Evolutionary conservation across 2,113 vertebrate species (phyloP), one percentile per base, ranked within the genome.

Genomic region (Chrysemys picta): DNA sequence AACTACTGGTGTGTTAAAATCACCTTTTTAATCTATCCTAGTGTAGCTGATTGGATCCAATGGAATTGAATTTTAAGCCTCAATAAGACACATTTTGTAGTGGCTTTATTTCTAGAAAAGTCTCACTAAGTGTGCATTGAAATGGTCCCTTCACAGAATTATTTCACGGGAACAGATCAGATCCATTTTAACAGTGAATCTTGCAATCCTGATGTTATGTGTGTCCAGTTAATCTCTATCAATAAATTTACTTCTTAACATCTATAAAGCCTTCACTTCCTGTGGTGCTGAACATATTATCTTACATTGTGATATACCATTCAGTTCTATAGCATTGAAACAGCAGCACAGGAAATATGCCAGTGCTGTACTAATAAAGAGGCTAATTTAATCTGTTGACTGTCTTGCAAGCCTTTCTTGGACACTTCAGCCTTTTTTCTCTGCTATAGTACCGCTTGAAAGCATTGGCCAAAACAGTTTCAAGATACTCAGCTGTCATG

Each of bases 1-100:
- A 56, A 85, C 38, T 0, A 0, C n/a, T 69, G 53, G 3, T 42
- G 2, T 47, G 86, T 79, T 19, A 82, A 89, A 19, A n/a, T 49
- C 89, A 10, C 31, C 19, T 90, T 84, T 82, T 53, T n/a, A 78
- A 42, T 53, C 47, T 72, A 38, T 88, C 76, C 0, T 0, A 22
- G 11, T 7, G 4, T n/a, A 25, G 49, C 7, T 76, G n/a, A 5
- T 16, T 95, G 62, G 76, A 91, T 88, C 10, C 2, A 6, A 57
- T 69, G n/a, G 65, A 25, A 17, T 57, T 25, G 10, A n/a, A 72
- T 54, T 78, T 80, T 80, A 42, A 88, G 78, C 75, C 87, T 38
- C 22, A 57, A 82, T 88, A 65, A n/a, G 10, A 45, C 50, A 38
- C 24, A 92, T 10, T 89, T 35, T 35, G 29, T 62, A 42, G 17